phyloP scores from a whole-genome alignment of 1,140 invertebrate species.

The Lepidotrigona ventralis region DNA sequence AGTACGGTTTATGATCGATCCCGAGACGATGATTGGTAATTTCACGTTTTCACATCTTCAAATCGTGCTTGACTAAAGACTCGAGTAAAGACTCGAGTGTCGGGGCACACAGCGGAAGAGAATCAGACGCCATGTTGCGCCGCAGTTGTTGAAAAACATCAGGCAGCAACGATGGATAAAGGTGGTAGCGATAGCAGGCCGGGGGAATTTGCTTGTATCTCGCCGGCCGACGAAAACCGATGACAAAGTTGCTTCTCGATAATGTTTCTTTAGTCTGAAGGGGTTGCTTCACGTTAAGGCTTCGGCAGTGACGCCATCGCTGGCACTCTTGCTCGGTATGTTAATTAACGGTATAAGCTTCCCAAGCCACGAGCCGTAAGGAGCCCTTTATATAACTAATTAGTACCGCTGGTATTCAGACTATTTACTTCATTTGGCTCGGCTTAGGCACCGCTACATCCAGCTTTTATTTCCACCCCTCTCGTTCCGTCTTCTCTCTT shows the following conservation, averaged over 20 bases:
- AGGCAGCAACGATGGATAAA: not conserved
- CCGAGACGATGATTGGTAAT: no score
- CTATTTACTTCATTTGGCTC: constrained; percentile 71
- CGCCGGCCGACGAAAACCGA: constrained; percentile 45
- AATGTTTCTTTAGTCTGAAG: constrained; percentile 58
- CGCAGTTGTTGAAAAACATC: not conserved
- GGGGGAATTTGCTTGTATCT: constrained; percentile 3
- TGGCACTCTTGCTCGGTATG: constrained; percentile 71
- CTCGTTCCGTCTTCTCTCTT: not conserved
- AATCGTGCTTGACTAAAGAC: not conserved
- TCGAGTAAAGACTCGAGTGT: not conserved
- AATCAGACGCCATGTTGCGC: not conserved
- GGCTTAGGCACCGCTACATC: constrained; percentile 58
- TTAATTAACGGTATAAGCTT: constrained; percentile 79
- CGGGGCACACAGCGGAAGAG: not conserved
- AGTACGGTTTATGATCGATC: no score
- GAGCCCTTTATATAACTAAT: constrained; percentile 75
- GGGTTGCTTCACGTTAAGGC: constrained; percentile 41
- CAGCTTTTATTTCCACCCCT: constrained; percentile 33
- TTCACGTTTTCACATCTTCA: no score
- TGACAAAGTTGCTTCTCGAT: constrained; percentile 60
- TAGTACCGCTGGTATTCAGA: constrained; percentile 71
- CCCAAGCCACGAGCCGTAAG: constrained; percentile 66
- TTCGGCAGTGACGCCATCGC: constrained; percentile 49
- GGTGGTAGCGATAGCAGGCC: not conserved